These are phyloP conservation scores for Cladopsammia gracilis DNA, from an alignment of 64 coral and sea anemone species.

Conservation along the genomic window DNA sequence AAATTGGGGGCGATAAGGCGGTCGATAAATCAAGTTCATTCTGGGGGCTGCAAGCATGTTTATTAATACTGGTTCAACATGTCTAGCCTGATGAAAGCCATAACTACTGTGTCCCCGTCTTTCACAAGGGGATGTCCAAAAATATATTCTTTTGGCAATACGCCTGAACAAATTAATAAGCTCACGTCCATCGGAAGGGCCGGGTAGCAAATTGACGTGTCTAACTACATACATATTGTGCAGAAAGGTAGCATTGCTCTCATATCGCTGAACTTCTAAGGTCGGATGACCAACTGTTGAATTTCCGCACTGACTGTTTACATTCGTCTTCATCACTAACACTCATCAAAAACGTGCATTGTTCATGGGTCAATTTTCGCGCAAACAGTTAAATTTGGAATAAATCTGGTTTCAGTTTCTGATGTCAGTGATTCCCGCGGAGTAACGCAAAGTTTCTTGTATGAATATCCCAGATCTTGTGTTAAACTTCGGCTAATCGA, in stretches of 20 bases:
- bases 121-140: too few relatives aligned
- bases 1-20: conserved; percentile 64
- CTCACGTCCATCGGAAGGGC: conserved; percentile 71
- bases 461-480: background rate
- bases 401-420: background rate
- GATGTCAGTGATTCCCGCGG: background rate
- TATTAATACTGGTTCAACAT: too few relatives aligned
- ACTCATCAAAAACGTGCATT: conserved; percentile 58
- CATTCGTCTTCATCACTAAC: conserved; percentile 48
- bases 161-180: conserved; percentile 27
- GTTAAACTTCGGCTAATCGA: conserved; percentile 9
- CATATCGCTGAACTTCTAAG: conserved; percentile 57
- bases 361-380: background rate
- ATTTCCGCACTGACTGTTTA: conserved; percentile 46
- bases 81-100: too few relatives aligned
- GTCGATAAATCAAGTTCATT: conserved; percentile 53
- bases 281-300: background rate
- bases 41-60: conserved; percentile 54
- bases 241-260: conserved; percentile 53
- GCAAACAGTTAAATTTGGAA: conserved; percentile 3
- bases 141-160: too few relatives aligned
- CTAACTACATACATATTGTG: conserved; percentile 61
- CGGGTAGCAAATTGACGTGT: conserved; percentile 63
- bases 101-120: too few relatives aligned
- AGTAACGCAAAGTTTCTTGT: background rate